Evolutionary conservation across 2,888 invertebrate species (phyloP).

Genomic region (Tuta absoluta): DNA sequence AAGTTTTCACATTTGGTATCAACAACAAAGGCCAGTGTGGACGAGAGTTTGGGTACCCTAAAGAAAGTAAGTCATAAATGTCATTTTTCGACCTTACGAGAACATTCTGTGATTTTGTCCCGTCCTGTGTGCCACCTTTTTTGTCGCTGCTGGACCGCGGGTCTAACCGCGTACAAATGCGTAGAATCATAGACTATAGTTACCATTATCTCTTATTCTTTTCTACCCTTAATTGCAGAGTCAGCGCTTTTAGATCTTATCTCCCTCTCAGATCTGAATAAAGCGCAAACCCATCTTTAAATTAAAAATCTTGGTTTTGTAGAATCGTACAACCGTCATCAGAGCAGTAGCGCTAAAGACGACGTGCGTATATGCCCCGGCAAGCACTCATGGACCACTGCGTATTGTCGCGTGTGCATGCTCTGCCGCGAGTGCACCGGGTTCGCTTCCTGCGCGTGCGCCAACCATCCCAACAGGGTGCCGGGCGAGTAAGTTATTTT

Average conservation of each 20-base stretch:
- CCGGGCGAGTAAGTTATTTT: slow-evolving; percentile 89
- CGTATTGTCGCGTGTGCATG: slow-evolving; percentile 93
- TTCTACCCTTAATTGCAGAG: too few relatives aligned
- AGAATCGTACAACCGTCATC: slow-evolving; percentile 38
- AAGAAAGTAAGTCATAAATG: slow-evolving; percentile 77
- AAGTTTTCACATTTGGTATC: slow-evolving; percentile 96
- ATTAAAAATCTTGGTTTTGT: neutral
- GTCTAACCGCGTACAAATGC: too few relatives aligned
- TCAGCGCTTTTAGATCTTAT: too few relatives aligned
- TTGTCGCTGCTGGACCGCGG: too few relatives aligned
- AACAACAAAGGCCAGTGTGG: slow-evolving; percentile 99
- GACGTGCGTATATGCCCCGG: slow-evolving; percentile 80
- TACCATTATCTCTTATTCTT: too few relatives aligned
- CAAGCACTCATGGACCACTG: slow-evolving; percentile 89
- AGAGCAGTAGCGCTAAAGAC: slow-evolving; percentile 46
- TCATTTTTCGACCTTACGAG: neutral
- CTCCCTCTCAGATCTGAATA: too few relatives aligned
- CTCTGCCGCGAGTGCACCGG: slow-evolving; percentile 97
- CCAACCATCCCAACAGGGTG: slow-evolving; percentile 86
- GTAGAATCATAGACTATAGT: too few relatives aligned
- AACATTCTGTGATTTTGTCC: too few relatives aligned
- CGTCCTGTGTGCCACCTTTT: too few relatives aligned
- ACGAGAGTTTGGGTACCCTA: slow-evolving; percentile 86
- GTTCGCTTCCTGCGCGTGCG: slow-evolving; percentile 85
- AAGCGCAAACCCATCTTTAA: too few relatives aligned